Evolutionary conservation across 1,140 invertebrate genomes (phyloP).

Genomic region (Venustaconcha ellipsiformis): DNA sequence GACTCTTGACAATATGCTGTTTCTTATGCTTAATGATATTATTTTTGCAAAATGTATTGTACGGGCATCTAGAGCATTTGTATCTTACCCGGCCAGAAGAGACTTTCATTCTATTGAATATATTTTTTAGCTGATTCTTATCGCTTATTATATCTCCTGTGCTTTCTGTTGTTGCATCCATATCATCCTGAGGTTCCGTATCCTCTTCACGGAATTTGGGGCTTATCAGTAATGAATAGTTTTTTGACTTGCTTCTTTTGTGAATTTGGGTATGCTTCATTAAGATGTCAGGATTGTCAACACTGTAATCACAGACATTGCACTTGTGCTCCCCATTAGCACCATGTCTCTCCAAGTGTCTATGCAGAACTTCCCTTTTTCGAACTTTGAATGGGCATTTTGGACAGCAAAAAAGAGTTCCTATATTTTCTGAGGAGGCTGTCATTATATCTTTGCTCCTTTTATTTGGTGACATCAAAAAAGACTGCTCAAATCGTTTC

Average conservation of each 20-base stretch:
- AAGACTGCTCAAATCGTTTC: too few relatives aligned
- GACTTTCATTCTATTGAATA: slow-evolving; percentile 21
- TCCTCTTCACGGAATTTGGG: too few relatives aligned
- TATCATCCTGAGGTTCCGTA: too few relatives aligned
- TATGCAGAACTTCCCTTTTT: slow-evolving; percentile 37
- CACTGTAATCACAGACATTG: slow-evolving; percentile 53
- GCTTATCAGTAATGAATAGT: too few relatives aligned
- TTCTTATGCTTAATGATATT: slow-evolving; percentile 56
- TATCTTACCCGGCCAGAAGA: slow-evolving; percentile 42
- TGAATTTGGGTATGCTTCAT: slow-evolving; percentile 40
- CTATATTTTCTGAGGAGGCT: too few relatives aligned
- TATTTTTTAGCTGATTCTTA: slow-evolving; percentile 6
- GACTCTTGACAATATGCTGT: slow-evolving; percentile 51
- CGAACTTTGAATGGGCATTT: slow-evolving; percentile 52
- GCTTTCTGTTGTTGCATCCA: too few relatives aligned
- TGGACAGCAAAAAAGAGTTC: slow-evolving; percentile 32
- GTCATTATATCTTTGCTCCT: too few relatives aligned
- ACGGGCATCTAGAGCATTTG: slow-evolving; percentile 53
- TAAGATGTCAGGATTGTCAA: slow-evolving; percentile 38
- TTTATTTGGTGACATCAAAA: too few relatives aligned
- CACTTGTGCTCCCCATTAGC: slow-evolving; percentile 48
- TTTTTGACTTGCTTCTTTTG: slow-evolving; percentile 9
- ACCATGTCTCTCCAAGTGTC: slow-evolving; percentile 48
- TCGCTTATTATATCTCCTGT: too few relatives aligned
- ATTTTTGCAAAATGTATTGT: slow-evolving; percentile 47